phyloP scores from a whole-genome alignment of 2,888 invertebrate species.

The Alcis repandata region DNA sequence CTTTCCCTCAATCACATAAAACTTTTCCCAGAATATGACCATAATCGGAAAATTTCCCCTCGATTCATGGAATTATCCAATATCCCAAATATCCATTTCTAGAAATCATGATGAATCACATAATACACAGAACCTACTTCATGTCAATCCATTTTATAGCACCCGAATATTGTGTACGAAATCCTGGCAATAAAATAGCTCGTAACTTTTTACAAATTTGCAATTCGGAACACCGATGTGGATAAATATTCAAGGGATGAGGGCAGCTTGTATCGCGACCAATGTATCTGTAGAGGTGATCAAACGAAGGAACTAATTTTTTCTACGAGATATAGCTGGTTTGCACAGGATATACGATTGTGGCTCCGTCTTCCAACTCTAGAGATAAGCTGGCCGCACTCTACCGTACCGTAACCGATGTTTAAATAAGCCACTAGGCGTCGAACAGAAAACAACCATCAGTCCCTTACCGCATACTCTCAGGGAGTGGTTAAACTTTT shows the following conservation, averaged over 20 bases:
- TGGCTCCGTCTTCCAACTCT: background rate
- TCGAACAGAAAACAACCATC: constrained; percentile 22
- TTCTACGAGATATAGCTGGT: background rate
- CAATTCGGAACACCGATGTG: constrained; percentile 29
- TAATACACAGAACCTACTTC: constrained; percentile 11
- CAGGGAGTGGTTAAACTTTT: constrained; percentile 16
- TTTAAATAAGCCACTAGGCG: constrained; percentile 25
- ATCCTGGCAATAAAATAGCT: constrained; percentile 29
- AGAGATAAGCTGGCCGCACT: background rate
- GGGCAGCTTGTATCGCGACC: constrained; percentile 11
- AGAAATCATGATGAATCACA: constrained; percentile 19
- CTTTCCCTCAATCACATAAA: background rate
- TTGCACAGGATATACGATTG: background rate
- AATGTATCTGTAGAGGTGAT: background rate
- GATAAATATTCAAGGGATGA: constrained; percentile 35
- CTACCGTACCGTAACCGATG: constrained; percentile 5
- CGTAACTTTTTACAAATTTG: constrained; percentile 38
- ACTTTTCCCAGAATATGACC: background rate
- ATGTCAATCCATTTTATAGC: constrained; percentile 21
- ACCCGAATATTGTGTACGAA: constrained; percentile 28
- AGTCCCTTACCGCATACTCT: constrained; percentile 11
- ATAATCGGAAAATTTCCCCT: background rate
- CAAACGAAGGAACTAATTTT: background rate
- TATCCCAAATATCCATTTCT: constrained; percentile 7
- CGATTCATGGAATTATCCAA: background rate